Evolutionary conservation across 2,797 vertebrate species (phyloP).

Genomic region (Oceanodroma leucorhoa): DNA sequence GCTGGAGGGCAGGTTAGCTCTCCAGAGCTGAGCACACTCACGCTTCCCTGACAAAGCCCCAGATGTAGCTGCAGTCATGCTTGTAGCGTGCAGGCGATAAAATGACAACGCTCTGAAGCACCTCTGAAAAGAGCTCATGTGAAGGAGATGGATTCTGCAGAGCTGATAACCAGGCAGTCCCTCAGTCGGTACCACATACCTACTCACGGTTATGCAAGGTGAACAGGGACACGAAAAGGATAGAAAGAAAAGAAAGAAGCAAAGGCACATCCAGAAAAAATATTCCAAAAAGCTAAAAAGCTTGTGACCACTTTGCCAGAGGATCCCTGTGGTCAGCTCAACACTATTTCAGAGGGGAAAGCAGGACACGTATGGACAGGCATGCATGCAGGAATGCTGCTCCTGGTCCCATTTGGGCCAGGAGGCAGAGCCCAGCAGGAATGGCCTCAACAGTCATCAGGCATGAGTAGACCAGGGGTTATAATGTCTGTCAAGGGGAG

Average conservation of each 20-base stretch:
- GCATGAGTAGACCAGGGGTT: background rate
- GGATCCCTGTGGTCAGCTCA: background rate
- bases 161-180: background rate
- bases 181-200: background rate
- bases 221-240: background rate
- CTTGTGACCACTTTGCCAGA: background rate
- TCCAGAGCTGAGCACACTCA: background rate
- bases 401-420: background rate
- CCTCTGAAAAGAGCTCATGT: background rate
- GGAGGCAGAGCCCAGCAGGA: background rate
- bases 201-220: background rate
- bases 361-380: fast-evolving
- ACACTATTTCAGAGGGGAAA: background rate
- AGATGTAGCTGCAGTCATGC: background rate
- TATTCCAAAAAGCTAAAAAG: background rate
- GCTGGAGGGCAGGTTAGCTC: background rate
- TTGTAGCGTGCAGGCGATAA: background rate
- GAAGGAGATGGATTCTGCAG: background rate
- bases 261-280: background rate
- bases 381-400: fast-evolving
- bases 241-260: background rate
- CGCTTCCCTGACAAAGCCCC: background rate
- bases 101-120: background rate
- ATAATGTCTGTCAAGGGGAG: background rate
- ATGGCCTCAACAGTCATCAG: background rate